Evolutionary conservation across 2,113 vertebrate species (phyloP).

Genomic region (Antechinus flavipes): DNA sequence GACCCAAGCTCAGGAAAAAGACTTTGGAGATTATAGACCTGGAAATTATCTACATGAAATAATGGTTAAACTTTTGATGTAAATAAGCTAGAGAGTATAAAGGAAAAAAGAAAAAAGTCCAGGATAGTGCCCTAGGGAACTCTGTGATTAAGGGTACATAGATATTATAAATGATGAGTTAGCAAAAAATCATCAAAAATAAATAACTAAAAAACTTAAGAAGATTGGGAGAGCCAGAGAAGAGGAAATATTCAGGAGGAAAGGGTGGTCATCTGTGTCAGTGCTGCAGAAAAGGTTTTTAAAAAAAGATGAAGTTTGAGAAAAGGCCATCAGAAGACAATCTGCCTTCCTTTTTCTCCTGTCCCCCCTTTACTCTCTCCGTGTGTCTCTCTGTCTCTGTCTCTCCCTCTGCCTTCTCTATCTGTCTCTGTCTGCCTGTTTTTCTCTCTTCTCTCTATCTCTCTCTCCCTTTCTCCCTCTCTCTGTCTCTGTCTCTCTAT

Average conservation of each 20-base stretch:
- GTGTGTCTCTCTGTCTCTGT: too few species aligned
- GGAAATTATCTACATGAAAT: background rate
- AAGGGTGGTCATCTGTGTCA: background rate
- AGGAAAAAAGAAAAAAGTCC: accelerated
- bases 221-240: background rate
- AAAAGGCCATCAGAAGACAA: background rate
- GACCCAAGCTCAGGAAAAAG: background rate
- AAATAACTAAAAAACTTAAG: background rate
- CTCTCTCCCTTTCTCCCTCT: too few species aligned
- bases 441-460: too few species aligned
- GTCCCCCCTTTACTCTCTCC: too few species aligned
- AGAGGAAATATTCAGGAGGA: background rate
- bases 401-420: too few species aligned
- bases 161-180: background rate
- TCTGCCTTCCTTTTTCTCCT: background rate
- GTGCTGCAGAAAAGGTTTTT: background rate
- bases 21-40: background rate
- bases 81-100: background rate
- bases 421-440: too few species aligned
- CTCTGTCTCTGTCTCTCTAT: too few species aligned
- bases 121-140: background rate
- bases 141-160: background rate
- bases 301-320: background rate
- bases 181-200: background rate
- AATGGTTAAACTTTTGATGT: background rate